Evolutionary conservation across 64 coral and sea anemone genomes (phyloP).

Genomic region (Cladopsammia gracilis): DNA sequence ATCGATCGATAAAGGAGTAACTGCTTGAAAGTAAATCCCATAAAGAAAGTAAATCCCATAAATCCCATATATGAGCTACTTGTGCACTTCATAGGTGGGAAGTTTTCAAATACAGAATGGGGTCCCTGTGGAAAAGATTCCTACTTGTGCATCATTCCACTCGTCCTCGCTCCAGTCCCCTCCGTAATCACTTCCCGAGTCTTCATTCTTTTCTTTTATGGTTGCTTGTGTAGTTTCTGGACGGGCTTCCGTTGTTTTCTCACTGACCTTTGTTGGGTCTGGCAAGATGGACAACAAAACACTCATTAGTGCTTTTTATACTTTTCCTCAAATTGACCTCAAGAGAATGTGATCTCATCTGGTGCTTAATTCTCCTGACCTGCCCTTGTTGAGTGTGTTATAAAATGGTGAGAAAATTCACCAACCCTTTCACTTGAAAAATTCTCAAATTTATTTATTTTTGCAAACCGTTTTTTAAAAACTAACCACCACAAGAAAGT

Average conservation of each 20-base stretch:
- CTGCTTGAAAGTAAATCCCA: too few relatives aligned
- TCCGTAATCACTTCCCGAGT: conserved; percentile 78
- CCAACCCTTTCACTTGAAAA: too few relatives aligned
- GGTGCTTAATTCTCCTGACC: too few relatives aligned
- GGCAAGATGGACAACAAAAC: not conserved
- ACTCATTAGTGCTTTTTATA: not conserved
- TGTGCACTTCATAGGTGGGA: too few relatives aligned
- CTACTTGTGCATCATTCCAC: conserved; percentile 52
- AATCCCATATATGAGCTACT: too few relatives aligned
- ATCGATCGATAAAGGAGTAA: too few relatives aligned
- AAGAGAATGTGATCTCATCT: not conserved
- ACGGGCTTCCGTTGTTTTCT: not conserved
- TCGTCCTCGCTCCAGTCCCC: conserved; percentile 57
- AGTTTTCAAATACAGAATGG: not conserved
- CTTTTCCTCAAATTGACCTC: not conserved
- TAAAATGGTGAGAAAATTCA: too few relatives aligned
- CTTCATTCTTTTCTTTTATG: conserved; percentile 23
- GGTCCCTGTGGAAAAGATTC: not conserved
- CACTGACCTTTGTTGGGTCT: not conserved
- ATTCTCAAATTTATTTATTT: too few relatives aligned
- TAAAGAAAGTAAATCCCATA: too few relatives aligned
- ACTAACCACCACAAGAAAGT: too few relatives aligned
- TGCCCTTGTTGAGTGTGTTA: too few relatives aligned
- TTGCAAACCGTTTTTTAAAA: too few relatives aligned
- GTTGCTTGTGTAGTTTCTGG: not conserved